Conservation (phyloP, 2,797 vertebrate species). For the Coilia nasus region DNA sequence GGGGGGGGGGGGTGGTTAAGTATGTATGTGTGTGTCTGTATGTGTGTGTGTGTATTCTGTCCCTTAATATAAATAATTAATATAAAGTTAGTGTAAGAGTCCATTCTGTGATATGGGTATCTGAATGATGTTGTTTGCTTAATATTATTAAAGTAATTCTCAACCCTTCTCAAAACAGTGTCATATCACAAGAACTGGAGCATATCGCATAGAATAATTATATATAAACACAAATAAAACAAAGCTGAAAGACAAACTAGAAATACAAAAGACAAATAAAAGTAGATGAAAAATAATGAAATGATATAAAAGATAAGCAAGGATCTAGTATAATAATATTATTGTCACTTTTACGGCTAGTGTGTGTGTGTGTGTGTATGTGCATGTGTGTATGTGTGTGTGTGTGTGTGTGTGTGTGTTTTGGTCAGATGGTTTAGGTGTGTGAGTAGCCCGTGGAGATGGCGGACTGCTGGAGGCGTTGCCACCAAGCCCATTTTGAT, state of each 20-base stretch:
- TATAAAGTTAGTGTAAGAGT: too few relatives aligned
- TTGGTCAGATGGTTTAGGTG: slow-evolving; percentile 62
- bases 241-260: neutral
- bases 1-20: neutral
- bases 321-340: neutral
- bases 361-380: slow-evolving; percentile 3
- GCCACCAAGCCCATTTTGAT: slow-evolving; percentile 71
- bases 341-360: neutral
- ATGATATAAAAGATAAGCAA: neutral
- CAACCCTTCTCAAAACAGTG: neutral
- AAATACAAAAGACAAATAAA: neutral
- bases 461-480: slow-evolving; percentile 62
- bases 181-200: too few relatives aligned
- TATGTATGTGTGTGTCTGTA: neutral
- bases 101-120: too few relatives aligned
- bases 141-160: neutral
- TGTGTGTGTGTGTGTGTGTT: slow-evolving; percentile 31
- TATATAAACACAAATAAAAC: neutral
- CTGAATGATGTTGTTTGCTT: too few relatives aligned
- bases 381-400: slow-evolving; percentile 8
- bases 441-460: slow-evolving; percentile 63
- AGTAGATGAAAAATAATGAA: too few relatives aligned
- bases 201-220: neutral
- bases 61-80: too few relatives aligned
- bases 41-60: neutral